These are phyloP conservation scores for Raja brachyura DNA, from an alignment of 2,113 vertebrate species.

Conservation along the genomic window DNA sequence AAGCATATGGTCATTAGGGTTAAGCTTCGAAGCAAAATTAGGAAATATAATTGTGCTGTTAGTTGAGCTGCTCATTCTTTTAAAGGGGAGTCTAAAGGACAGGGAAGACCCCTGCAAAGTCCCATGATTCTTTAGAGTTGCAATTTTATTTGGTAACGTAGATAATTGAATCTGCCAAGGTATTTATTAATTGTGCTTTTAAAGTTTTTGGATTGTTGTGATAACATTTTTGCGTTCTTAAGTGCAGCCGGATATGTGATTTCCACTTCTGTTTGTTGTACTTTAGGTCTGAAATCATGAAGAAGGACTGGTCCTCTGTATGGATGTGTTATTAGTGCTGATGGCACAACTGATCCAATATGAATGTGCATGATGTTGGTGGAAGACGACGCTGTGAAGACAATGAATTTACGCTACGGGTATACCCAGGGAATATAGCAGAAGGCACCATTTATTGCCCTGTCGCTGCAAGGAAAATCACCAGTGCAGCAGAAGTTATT, in stretches of 20 bases:
- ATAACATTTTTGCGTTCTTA: not conserved
- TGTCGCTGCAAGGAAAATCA: conserved; percentile 79
- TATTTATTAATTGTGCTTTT: not conserved
- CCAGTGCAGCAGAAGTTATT: conserved; percentile 90
- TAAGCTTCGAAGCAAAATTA: not conserved
- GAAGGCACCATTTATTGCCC: conserved; percentile 97
- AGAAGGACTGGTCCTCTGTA: conserved; percentile 48
- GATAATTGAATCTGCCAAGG: not conserved
- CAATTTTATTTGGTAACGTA: not conserved
- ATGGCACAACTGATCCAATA: conserved; percentile 83
- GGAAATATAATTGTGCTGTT: not conserved
- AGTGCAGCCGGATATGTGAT: not conserved
- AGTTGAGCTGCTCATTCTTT: not conserved
- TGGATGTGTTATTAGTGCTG: conserved; percentile 65
- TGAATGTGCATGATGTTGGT: conserved; percentile 90
- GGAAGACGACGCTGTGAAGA: conserved; percentile 94
- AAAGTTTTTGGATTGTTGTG: not conserved
- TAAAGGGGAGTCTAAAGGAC: not conserved
- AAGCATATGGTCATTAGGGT: no score
- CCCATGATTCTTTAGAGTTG: no score
- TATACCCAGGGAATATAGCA: conserved; percentile 85
- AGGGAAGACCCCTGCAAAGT: not conserved
- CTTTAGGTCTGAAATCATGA: conserved; percentile 71
- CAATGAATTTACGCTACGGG: conserved; percentile 81
- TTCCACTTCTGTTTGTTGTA: conserved; percentile 38